A percentile compares a stretch with the other conserved stretches of the same genome.
These are phyloP conservation scores for Bimastos eiseni DNA, from an alignment of 2,888 invertebrate genomes.

Conservation along the genomic window DNA sequence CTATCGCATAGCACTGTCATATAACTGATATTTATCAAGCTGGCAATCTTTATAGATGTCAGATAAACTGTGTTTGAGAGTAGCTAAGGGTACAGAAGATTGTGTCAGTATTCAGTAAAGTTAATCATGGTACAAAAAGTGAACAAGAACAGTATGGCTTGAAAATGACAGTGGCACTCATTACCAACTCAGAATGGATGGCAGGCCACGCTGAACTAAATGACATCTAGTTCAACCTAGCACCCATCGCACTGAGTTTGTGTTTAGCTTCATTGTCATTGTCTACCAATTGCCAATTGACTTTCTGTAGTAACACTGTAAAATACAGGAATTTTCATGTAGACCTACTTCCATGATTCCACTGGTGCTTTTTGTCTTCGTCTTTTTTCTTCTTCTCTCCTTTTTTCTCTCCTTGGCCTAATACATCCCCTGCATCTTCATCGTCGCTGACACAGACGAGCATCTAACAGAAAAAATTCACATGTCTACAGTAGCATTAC, in stretches of 20 bases:
- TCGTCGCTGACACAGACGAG: slow-evolving; percentile 71
- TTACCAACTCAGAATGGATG: not conserved
- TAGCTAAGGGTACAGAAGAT: not conserved
- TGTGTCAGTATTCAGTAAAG: not conserved
- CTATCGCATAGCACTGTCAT: too few species aligned
- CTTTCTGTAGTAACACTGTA: not conserved
- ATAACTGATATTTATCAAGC: too few species aligned
- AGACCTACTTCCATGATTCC: slow-evolving; percentile 79
- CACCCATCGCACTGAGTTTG: not conserved
- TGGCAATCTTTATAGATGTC: not conserved
- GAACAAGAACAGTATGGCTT: not conserved
- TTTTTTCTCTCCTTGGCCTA: slow-evolving; percentile 53
- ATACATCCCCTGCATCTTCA: slow-evolving; percentile 79
- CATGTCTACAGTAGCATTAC: not conserved
- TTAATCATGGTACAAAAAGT: not conserved
- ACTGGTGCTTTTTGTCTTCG: slow-evolving; percentile 82
- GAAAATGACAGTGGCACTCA: not conserved
- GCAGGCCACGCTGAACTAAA: not conserved
- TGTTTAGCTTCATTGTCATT: not conserved
- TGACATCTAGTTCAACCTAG: not conserved
- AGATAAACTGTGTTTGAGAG: not conserved
- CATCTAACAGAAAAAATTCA: slow-evolving; percentile 66
- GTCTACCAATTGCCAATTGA: not conserved
- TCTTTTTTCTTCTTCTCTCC: slow-evolving; percentile 56
- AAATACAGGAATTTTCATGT: not conserved